phyloP scores from a whole-genome alignment of 1,140 invertebrate species.

The Plodia interpunctella region DNA sequence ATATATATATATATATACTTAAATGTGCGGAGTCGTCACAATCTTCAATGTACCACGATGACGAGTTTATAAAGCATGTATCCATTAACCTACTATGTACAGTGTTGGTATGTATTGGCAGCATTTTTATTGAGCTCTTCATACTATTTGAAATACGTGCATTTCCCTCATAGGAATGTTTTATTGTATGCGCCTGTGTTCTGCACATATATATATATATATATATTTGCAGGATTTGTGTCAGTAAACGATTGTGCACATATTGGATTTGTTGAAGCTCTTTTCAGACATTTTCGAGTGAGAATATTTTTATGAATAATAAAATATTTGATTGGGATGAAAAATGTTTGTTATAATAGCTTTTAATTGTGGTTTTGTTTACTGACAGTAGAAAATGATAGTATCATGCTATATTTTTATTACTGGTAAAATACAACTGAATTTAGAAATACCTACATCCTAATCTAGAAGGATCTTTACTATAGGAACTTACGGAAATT shows the following conservation, averaged over 20 bases:
- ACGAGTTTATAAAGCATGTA: conserved; percentile 1
- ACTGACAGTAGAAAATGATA: too few species aligned
- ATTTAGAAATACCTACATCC: too few species aligned
- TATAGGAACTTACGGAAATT: too few species aligned
- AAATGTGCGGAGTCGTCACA: neutral
- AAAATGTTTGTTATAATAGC: conserved; percentile 4
- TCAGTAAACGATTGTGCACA: neutral
- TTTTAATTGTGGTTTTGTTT: neutral
- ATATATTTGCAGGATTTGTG: conserved; percentile 1
- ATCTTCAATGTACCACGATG: neutral
- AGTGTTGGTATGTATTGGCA: neutral
- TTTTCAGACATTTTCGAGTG: neutral
- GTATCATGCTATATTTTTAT: too few species aligned
- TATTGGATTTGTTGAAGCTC: neutral
- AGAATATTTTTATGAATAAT: neutral
- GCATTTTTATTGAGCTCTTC: conserved; percentile 21
- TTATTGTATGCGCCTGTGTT: conserved; percentile 2
- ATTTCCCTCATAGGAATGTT: conserved; percentile 1
- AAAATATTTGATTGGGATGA: conserved; percentile 8
- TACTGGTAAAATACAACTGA: too few species aligned
- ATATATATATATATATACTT: too few species aligned
- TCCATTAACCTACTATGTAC: conserved; percentile 10
- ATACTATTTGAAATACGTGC: conserved; percentile 15
- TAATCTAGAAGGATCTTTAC: too few species aligned
- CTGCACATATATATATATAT: neutral